Base-by-base conservation (phyloP, 2,113 vertebrate genomes). In the Sceloporus tristichus region DNA sequence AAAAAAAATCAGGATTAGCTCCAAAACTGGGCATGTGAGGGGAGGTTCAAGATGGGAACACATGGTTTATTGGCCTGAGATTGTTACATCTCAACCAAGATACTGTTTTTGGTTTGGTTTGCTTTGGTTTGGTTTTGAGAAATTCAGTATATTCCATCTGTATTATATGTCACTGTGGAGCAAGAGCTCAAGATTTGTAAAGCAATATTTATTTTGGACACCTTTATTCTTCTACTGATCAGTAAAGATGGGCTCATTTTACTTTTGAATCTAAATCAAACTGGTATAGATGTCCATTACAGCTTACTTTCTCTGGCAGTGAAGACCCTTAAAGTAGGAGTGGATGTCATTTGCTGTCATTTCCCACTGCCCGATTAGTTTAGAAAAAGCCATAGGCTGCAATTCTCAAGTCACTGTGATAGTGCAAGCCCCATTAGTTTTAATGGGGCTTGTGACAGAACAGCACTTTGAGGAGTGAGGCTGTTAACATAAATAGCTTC, bases 281-380 rank as follows among this genome's bases (percentile, higher is more conserved):
- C 85, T 81, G 92, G 74, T 84, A 75, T 18, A 85, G 68, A 94
- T 92, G 85, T 91, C 86, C 82, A 90, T 92, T 94, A 92, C 80
- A 71, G 25, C 89, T 79, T 84, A 68, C 85, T 87, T 88, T 89
- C 86, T 91, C 62, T 83, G 75, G 85, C 73, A 79, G 48, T 89
- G 48, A 62, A 74, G 62, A 77, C 42, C 62, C 86, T 84, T 88
- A 77, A 88, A 88, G 42, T 83, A 83, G 73, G 87, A 88, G 86
- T 88, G 48, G 90, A 89, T 87, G 91, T 88, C 70, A 86, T 91
- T 92, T 91, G 85, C 85, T 87, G 78, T 81, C 87, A 14, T 78
- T 78, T 92, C 91, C 74, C 5, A 73, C 29, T 83, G 65, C 80
- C 48, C 21, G 56, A 53, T 83, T 78, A 82, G 79, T 71, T 59